phyloP scores from a whole-genome alignment of 2,797 vertebrate genomes.

The Anguilla obscura region DNA sequence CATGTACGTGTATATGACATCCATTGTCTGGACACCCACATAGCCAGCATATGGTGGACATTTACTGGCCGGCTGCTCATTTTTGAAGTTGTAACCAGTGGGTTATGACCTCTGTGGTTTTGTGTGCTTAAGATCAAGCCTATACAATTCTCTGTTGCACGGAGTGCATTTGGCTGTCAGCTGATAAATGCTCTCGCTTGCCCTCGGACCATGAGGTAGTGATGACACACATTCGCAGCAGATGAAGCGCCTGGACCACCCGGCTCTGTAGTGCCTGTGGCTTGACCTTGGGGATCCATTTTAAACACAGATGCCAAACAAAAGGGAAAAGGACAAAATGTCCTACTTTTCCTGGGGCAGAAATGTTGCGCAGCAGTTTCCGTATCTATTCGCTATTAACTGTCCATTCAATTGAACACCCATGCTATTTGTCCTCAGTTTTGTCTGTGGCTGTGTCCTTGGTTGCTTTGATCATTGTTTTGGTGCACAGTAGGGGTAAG shows the following conservation, averaged over 20 bases:
- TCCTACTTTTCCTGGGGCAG: slow-evolving; percentile 45
- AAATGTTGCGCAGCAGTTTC: slow-evolving; percentile 51
- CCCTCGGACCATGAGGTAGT: slow-evolving; percentile 54
- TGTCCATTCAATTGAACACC: not conserved
- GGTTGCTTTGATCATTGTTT: not conserved
- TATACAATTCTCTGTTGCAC: slow-evolving; percentile 50
- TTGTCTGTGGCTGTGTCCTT: not conserved
- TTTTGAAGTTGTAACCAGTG: slow-evolving; percentile 42
- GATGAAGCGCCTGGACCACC: slow-evolving; percentile 69
- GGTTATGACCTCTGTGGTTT: slow-evolving; percentile 52
- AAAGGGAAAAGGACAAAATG: slow-evolving; percentile 27
- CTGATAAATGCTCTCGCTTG: slow-evolving; percentile 61
- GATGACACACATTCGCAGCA: slow-evolving; percentile 72
- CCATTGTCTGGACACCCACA: slow-evolving; percentile 12
- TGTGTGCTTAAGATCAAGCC: slow-evolving; percentile 32
- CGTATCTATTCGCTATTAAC: slow-evolving; percentile 2
- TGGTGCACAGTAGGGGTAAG: slow-evolving; percentile 29
- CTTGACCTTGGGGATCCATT: slow-evolving; percentile 70
- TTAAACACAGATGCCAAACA: slow-evolving; percentile 65
- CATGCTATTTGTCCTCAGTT: not conserved
- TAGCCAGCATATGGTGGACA: slow-evolving; percentile 34
- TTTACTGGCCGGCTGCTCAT: slow-evolving; percentile 33
- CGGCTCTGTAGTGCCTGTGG: slow-evolving; percentile 59
- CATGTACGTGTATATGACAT: not conserved
- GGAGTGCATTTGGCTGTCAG: slow-evolving; percentile 70